Evolutionary conservation across 2,113 vertebrate species (phyloP), one percentile per base, ranked within the genome.

Genomic region (Microtus richardsoni): DNA sequence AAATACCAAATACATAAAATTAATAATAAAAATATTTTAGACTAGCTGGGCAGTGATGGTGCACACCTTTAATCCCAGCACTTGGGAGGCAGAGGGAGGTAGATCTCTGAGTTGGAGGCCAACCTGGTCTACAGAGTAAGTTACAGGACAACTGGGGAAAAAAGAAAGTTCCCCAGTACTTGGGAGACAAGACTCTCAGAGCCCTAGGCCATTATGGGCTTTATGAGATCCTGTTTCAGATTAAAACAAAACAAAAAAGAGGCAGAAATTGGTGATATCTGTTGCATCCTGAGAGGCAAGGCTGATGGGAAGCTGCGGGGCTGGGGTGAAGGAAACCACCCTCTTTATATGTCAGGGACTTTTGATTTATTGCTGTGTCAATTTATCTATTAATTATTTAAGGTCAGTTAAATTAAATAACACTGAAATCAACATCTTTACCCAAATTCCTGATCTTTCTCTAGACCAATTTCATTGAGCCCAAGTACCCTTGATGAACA

Each of bases 371-470:
- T 85, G 47, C 64, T 3, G 13, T 41, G 10, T 66, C 41, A 64
- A 77, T 70, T 62, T 78, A 54, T 33, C 89, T 91, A 91, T 73
- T 4, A 74, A 80, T 60, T 89, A 70, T 93, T 93, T 93, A 68
- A 89, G 89, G 70, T 82, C 77, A 54, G 64, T 89, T 71, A 83
- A 96, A 88, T 16, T 87, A 94, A 91, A 73, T 60, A 93, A 89
- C 21, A 21, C 54, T 70, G 66, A 60, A 64, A 85, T 71, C 70
- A 96, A 89, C 47, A 89, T 84, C 80, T 91, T 66, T 79, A 75
- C 88, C 41, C 33, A 75, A 70, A 90, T 85, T 89, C 44, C 83
- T 79, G 10, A 74, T 44, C 17, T 94, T 96, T 95, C 39, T 49
- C 84, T 91, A 58, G 82, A 87, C 66, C 47, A 91, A 75, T 84